Base-by-base conservation (phyloP, 2,888 invertebrate genomes). In the Erannis defoliaria region DNA sequence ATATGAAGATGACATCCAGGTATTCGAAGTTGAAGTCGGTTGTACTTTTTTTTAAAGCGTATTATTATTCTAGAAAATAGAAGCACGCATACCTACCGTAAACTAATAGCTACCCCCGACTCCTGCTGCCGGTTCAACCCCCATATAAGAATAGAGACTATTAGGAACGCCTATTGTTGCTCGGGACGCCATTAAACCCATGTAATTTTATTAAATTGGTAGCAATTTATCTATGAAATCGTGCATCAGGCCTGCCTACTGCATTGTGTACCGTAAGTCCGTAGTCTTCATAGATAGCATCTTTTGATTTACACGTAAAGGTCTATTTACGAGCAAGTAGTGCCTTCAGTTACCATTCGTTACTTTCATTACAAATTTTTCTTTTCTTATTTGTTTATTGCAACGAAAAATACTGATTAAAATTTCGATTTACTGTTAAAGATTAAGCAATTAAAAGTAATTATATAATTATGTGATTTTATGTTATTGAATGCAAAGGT, bases 201-300 rank as follows among this genome's bases (percentile, higher is more conserved):
- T 88, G 85, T 90, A 87, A 90, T 89, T 87, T 88, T 81, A 76
- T 78, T 76, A 84, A 85, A 88, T 81, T 71, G 81, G 78, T 80
- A 80, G 80, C 81, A 83, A 86, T 86, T 86, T 84, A 73, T 84
- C 80, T 84, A 84, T 76, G 71, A 78, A 83, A 82, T 76, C 78
- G 78, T 73, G 67, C 71, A 75, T 74, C 72, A 63, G 70, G 31
- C 57, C 62, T 60, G 62, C 64, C 68, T 68, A 63, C 71, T 68
- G 67, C 59, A 61, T 53, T 57, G 56, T 56, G 37, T 45, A 23
- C 31, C 21, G 35, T 10, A 35, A 56, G 14, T 9, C 16, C 29
- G 46, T 33, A 38, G 48, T 31, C 16, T 48, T 38, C 18, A 2
- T 12, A 31, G 59, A 54, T 48, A 54, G 23, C 50, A 61, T 55